Evolutionary conservation across 1,140 invertebrate genomes (phyloP), one percentile per base, ranked within the genome.

Genomic region (Aphaenogaster ashmeadi): DNA sequence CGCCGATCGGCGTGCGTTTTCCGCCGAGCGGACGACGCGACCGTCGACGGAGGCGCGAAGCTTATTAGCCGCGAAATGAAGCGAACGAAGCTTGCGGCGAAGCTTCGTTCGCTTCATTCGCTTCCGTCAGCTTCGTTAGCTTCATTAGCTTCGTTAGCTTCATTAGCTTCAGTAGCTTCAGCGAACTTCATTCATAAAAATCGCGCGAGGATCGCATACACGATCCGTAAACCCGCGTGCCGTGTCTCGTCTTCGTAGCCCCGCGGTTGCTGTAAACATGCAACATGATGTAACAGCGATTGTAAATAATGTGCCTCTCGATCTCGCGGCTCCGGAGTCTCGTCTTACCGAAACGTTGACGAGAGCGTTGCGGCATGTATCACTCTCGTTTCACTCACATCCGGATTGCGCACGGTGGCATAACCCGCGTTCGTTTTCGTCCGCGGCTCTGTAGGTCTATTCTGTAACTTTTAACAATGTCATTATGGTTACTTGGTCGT

Each of bases 131-230:
- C 27, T 27, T 27, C 27, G 27, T 27, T 27, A 27, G 27, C 27
- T 27, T 27, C 27, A 27, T 27, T 27, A 27, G 27, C 27, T 27
- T 27, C 27, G 27, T 27, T 27, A 27, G 27, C 27, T 27, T 27
- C 27, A 27, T 27, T 27, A 27, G 27, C 27, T 27, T 27, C 27
- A 27, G 0, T 27, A 27, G 27, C 27, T 27, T 44, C 41, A 0
- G 41, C 41, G 41, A 1, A 27, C 2, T 78, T 74, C 91, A 92
- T 92, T 92, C 91, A 92, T 92, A 89, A 92, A 91, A 92, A 91
- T 91, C 54, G n/a, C 41, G 36, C 78, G 50, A 9, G 50, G 50
- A 27, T 27, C 27, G 27, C 50, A 52, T 52, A 9, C 13, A 13
- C 41, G 41, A 44, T 8, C 41, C 27, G 4, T 60, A 33, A 60